Conservation (phyloP, 2,113 vertebrate species). For the Bubo blakistoni region DNA sequence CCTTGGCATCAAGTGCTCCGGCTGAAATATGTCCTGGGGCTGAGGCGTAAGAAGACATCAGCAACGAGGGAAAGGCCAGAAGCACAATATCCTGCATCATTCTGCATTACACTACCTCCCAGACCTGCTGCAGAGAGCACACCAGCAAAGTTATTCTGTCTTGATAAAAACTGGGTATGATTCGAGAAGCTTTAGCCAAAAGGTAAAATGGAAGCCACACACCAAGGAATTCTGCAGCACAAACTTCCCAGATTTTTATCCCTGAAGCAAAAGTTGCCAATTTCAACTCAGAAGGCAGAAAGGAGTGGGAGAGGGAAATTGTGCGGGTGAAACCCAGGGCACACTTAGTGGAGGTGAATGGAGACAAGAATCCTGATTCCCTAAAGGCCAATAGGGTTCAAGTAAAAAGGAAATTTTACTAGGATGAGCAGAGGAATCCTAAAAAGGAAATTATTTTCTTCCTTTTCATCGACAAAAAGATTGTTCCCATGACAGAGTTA, state of each 20-base stretch:
- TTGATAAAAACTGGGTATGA: neutral
- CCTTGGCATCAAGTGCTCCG: neutral
- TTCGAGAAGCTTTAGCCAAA: neutral
- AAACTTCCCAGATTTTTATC: neutral
- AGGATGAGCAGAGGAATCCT: neutral
- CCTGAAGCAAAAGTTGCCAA: neutral
- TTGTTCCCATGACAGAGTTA: neutral
- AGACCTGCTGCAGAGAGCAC: neutral
- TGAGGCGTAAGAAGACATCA: neutral
- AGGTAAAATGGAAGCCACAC: neutral
- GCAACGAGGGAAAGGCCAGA: neutral
- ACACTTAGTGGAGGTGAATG: neutral
- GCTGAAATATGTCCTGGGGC: neutral
- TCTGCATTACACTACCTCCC: neutral
- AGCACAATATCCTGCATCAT: neutral
- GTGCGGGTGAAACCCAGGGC: neutral
- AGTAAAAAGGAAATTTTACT: neutral
- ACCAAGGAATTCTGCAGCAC: neutral
- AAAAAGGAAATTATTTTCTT: constrained; percentile 31
- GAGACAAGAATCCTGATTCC: neutral
- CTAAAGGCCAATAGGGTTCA: neutral
- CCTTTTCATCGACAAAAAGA: neutral
- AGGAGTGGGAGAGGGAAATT: neutral
- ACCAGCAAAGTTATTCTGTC: neutral
- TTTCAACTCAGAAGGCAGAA: neutral